Percentiles rank a stretch among this genome's conserved stretches.
Conservation (phyloP, 1,140 invertebrate species). For the Panagrolaimus sp. region DNA sequence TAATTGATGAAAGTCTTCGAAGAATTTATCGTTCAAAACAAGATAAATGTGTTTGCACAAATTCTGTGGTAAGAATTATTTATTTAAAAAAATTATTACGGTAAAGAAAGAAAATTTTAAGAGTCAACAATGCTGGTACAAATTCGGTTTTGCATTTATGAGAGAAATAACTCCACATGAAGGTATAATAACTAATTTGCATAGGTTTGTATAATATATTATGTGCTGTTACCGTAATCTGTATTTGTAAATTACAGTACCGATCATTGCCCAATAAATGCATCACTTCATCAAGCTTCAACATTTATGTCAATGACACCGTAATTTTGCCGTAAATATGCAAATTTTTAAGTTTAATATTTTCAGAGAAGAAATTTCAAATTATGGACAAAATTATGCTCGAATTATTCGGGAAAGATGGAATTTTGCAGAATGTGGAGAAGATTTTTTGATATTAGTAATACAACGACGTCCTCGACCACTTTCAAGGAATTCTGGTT, state of each 20-base stretch:
- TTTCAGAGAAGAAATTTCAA: not conserved
- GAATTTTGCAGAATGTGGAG: constrained; percentile 38
- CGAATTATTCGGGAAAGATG: constrained; percentile 32
- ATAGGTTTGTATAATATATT: constrained; percentile 4
- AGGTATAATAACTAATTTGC: not conserved
- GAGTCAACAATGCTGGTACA: constrained; percentile 28
- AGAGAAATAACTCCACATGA: constrained; percentile 20
- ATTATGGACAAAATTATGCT: constrained; percentile 36
- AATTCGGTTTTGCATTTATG: constrained; percentile 41
- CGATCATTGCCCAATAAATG: not conserved
- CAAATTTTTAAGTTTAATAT: not conserved
- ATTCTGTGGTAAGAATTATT: not conserved
- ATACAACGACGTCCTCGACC: constrained; percentile 17
- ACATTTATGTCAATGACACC: not conserved
- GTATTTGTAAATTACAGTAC: constrained; percentile 11
- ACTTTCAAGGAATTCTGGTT: constrained; percentile 14
- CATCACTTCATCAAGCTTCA: not conserved
- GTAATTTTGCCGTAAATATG: not conserved
- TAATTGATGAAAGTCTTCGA: constrained; percentile 13
- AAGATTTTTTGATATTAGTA: constrained; percentile 34
- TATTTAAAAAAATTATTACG: not conserved
- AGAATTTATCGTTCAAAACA: not conserved
- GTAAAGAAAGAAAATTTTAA: not conserved
- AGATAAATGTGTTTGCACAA: constrained; percentile 1
- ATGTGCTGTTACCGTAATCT: constrained; percentile 15